Percentiles rank a stretch among this genome's conserved stretches.
phyloP scores from a whole-genome alignment of 2,113 vertebrate genomes.

The Urocolius indicus region DNA sequence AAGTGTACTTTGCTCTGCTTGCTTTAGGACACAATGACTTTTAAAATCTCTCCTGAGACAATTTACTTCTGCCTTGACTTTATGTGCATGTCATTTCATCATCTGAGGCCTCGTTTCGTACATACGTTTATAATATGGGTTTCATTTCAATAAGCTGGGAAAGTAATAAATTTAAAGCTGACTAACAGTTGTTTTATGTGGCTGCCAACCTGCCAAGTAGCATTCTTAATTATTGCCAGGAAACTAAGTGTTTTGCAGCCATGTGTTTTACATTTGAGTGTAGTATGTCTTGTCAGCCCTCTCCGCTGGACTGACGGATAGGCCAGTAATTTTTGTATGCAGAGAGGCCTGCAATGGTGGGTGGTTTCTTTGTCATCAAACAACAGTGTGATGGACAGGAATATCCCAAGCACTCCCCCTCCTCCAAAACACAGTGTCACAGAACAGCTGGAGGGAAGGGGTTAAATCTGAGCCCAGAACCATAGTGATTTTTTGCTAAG shows the following conservation, averaged over 20 bases:
- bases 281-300: constrained; percentile 82
- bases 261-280: constrained; percentile 84
- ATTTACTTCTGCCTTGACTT: constrained; percentile 61
- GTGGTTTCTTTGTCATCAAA: constrained; percentile 73
- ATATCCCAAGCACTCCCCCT: background rate
- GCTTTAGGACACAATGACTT: constrained; percentile 1
- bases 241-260: constrained; percentile 84
- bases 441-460: constrained; percentile 51
- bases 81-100: constrained; percentile 64
- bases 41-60: constrained; percentile 46
- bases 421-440: background rate
- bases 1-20: background rate
- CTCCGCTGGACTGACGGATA: constrained; percentile 76
- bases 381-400: constrained; percentile 47
- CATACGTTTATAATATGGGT: constrained; percentile 78
- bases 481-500: constrained; percentile 22
- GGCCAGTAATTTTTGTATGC: constrained; percentile 58
- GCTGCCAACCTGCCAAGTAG: constrained; percentile 85
- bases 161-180: constrained; percentile 81
- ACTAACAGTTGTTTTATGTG: constrained; percentile 84
- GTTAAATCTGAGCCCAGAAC: constrained; percentile 56
- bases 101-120: constrained; percentile 69
- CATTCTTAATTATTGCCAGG: constrained; percentile 87
- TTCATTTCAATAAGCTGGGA: constrained; percentile 83
- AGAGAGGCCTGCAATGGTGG: constrained; percentile 57